Evolutionary conservation across 2,888 invertebrate genomes (phyloP).

Genomic region (Eupelmus urozonus): DNA sequence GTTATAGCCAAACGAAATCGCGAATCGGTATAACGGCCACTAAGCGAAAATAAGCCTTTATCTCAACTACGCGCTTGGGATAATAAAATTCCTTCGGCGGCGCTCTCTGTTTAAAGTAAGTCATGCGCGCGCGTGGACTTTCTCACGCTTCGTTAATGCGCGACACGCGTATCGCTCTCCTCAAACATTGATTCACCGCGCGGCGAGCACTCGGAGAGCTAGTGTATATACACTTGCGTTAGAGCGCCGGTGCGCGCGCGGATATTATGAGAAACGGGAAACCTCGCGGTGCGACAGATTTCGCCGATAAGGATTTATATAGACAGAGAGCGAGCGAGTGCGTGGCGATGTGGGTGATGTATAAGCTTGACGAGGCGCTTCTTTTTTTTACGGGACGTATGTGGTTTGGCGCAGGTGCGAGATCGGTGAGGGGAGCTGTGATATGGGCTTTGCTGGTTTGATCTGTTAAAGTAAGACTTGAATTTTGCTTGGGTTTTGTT

Average conservation of each 20-base stretch:
- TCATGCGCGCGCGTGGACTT: conserved; percentile 19
- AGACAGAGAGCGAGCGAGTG: neutral
- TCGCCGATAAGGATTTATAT: conserved; percentile 50
- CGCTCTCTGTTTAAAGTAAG: conserved; percentile 31
- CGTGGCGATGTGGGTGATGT: neutral
- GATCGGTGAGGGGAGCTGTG: neutral
- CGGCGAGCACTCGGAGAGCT: neutral
- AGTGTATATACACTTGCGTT: neutral
- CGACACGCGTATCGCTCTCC: conserved; percentile 59
- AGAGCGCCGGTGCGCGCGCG: neutral
- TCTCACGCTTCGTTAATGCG: conserved; percentile 60
- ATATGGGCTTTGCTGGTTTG: no score
- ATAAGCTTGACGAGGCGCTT: neutral
- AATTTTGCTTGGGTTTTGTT: no score
- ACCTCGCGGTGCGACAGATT: conserved; percentile 23
- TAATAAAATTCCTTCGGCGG: neutral
- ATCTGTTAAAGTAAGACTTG: no score
- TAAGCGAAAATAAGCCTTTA: neutral
- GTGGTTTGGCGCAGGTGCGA: no score
- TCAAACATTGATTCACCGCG: conserved; percentile 61
- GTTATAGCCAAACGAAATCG: neutral
- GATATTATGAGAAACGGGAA: conserved; percentile 1
- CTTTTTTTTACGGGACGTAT: neutral
- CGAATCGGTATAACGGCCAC: neutral
- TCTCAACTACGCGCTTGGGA: neutral